Evolutionary conservation across 2,888 invertebrate genomes (phyloP).

Genomic region (Campoplex capitator): DNA sequence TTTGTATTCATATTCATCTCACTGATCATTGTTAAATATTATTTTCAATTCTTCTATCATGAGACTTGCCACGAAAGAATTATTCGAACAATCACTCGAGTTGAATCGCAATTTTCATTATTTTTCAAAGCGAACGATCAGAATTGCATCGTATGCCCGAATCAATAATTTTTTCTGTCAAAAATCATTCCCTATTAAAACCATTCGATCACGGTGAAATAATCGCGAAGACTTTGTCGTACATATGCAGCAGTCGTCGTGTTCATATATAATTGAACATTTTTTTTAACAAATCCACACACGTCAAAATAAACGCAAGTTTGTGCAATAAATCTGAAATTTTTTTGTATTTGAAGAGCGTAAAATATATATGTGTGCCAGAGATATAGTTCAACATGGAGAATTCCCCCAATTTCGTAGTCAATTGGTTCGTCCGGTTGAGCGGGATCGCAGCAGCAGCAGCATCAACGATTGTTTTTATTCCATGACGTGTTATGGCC

Average conservation of each 20-base stretch:
- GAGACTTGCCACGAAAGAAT: neutral
- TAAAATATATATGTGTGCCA: neutral
- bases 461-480: slow-evolving; percentile 40
- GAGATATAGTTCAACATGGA: slow-evolving; percentile 35
- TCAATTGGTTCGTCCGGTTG: slow-evolving; percentile 68
- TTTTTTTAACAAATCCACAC: neutral
- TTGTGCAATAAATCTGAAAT: neutral
- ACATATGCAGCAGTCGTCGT: no score
- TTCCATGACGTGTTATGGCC: slow-evolving; percentile 36
- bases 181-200: neutral
- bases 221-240: neutral
- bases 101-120: neutral
- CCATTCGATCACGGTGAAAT: neutral
- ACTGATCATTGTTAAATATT: neutral
- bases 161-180: neutral
- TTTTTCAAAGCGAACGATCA: neutral
- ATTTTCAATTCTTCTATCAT: neutral
- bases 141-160: neutral
- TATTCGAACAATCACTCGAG: neutral
- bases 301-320: neutral
- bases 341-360: neutral
- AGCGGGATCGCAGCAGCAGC: slow-evolving; percentile 13
- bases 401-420: slow-evolving; percentile 64
- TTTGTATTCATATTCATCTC: neutral
- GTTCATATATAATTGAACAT: neutral